Percentiles rank a stretch among this genome's conserved stretches.
Evolutionary conservation across 2,797 vertebrate genomes (phyloP).

Genomic region (Diplodus puntazzo): DNA sequence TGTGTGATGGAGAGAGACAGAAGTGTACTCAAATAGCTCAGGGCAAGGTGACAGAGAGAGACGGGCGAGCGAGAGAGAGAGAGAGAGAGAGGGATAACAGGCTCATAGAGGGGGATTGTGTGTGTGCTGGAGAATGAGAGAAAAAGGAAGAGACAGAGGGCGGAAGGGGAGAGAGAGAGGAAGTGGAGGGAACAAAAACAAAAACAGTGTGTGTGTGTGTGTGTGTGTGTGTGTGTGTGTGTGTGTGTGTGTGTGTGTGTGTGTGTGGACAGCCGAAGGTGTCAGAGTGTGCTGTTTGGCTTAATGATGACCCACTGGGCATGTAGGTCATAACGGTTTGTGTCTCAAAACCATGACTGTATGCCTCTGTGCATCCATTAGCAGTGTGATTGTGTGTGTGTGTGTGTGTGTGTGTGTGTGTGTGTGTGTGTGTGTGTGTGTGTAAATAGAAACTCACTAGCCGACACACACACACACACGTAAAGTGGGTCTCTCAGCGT

Average conservation of each 20-base stretch:
- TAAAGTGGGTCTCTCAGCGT: slow-evolving; percentile 61
- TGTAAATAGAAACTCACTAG: slow-evolving; percentile 47
- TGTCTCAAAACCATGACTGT: slow-evolving; percentile 68
- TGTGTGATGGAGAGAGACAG: slow-evolving; percentile 50
- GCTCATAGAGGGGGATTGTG: slow-evolving; percentile 59
- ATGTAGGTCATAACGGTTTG: slow-evolving; percentile 79
- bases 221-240: slow-evolving; percentile 11
- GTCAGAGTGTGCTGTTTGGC: slow-evolving; percentile 73
- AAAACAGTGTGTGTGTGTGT: slow-evolving; percentile 46
- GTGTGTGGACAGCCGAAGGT: slow-evolving; percentile 63
- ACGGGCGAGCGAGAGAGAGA: slow-evolving; percentile 39
- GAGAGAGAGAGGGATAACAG: slow-evolving; percentile 74
- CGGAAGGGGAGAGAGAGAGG: slow-evolving; percentile 59
- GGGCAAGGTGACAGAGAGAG: slow-evolving; percentile 78
- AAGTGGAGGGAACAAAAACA: slow-evolving; percentile 70
- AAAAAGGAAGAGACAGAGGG: slow-evolving; percentile 60
- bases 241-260: slow-evolving; percentile 34
- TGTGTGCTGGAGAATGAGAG: slow-evolving; percentile 48
- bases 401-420: slow-evolving; percentile 3
- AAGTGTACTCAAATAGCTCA: slow-evolving; percentile 75
- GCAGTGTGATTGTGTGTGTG: neutral
- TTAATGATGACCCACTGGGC: slow-evolving; percentile 80
- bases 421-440: slow-evolving; percentile 22
- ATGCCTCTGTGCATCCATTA: slow-evolving; percentile 64
- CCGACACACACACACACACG: slow-evolving; percentile 19